Base-by-base conservation (phyloP, 2,888 invertebrate species). In the Litoditis marina region DNA sequence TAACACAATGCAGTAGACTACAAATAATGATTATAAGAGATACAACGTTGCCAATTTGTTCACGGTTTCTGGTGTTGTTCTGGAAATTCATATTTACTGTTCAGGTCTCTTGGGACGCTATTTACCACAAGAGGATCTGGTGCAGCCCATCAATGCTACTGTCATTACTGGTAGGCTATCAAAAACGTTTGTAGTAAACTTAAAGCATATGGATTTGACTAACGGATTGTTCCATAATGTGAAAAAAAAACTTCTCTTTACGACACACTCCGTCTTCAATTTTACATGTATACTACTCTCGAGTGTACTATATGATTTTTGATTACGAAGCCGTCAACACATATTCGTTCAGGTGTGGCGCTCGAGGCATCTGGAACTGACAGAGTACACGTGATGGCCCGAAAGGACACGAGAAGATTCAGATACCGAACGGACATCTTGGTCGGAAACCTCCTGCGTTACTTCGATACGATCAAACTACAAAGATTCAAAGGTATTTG, bases 121-220 rank as follows among this genome's bases (percentile, higher is more conserved):
- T 60, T 69, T 81, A 16, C 65, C 73, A 2, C 82, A 82, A 60
- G 71, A 72, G 32, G 75, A 82, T 31, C 68, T 82, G 30, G 83
- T 82, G 2, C 80, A 81, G 52, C 82, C 82, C 6, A 76, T 77
- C 16, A 82, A 83, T 58, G 78, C 73, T 16, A 81, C 82, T 7
- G 82, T 82, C 1, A 73, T 82, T 68, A 82, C 82, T 4, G 79
- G 77, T 22, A 62, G 69, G 28, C 42, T 44, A 19, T 49, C 22
- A 49, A 13, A 22, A 49, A 49, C 22, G n/a, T 11, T 13, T 22
- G 13, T n/a, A n/a, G n/a, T n/a, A n/a, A n/a, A n/a, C n/a, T n/a
- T n/a, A n/a, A n/a, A n/a, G n/a, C n/a, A n/a, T n/a, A n/a, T n/a
- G n/a, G n/a, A n/a, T n/a, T n/a, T n/a, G n/a, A n/a, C n/a, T n/a